Conservation (phyloP, 2,888 invertebrate species). For the Mellilla xanthometata region DNA sequence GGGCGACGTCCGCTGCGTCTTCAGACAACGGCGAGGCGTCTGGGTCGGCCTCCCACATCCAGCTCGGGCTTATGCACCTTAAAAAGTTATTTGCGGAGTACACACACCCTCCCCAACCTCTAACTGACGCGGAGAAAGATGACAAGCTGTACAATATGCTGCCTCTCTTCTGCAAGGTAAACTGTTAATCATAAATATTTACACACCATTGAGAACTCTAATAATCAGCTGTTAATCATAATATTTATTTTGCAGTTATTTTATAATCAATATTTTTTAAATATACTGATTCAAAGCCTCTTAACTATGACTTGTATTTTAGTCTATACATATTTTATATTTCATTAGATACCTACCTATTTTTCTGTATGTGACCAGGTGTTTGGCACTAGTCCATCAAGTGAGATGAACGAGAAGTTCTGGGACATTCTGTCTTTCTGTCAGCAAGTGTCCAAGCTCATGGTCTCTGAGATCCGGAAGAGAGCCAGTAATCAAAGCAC, state of each 20-base stretch:
- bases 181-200: no score
- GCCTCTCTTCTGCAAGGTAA: slow-evolving; percentile 98
- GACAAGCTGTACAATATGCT: slow-evolving; percentile 98
- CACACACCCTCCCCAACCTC: slow-evolving; percentile 92
- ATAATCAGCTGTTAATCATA: not conserved
- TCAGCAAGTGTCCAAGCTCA: slow-evolving; percentile 95
- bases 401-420: slow-evolving; percentile 98
- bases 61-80: slow-evolving; percentile 96
- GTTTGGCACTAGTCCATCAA: slow-evolving; percentile 95
- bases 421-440: slow-evolving; percentile 97
- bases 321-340: no score
- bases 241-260: not conserved
- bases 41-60: slow-evolving; percentile 89
- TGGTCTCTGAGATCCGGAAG: slow-evolving; percentile 98
- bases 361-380: slow-evolving; percentile 90
- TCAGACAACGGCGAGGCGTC: slow-evolving; percentile 83
- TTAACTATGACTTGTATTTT: no score
- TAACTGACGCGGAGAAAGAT: slow-evolving; percentile 92
- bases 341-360: no score
- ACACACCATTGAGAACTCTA: no score
- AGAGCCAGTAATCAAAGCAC: slow-evolving; percentile 98
- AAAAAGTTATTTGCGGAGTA: slow-evolving; percentile 98
- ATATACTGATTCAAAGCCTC: no score
- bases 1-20: slow-evolving; percentile 70
- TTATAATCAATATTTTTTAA: no score